Percentiles rank a stretch among this genome's conserved stretches.
phyloP scores from a whole-genome alignment of 2,113 vertebrate species.

The Cynocephalus volans region DNA sequence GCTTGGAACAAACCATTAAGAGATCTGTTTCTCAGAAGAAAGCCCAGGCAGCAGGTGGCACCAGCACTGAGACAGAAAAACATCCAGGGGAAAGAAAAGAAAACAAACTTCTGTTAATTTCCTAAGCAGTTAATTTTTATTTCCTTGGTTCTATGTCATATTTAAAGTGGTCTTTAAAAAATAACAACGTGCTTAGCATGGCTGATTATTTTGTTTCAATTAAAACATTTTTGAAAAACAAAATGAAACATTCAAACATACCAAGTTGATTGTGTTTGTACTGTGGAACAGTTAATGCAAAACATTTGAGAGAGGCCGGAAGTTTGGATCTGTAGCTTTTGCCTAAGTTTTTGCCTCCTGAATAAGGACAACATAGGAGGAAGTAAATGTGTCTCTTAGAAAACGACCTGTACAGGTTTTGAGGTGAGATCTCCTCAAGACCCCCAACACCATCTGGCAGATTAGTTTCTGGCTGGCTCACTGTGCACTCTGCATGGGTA shows the following conservation, averaged over 20 bases:
- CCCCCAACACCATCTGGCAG: neutral
- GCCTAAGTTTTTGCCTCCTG: conserved; percentile 54
- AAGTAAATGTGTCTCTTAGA: neutral
- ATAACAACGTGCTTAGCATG: conserved; percentile 48
- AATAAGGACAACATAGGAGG: conserved; percentile 26
- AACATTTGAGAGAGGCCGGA: conserved; percentile 75
- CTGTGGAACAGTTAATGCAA: conserved; percentile 80
- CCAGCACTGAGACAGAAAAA: conserved; percentile 67
- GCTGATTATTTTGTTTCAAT: conserved; percentile 77
- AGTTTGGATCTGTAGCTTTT: conserved; percentile 69
- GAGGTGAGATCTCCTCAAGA: neutral
- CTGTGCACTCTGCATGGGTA: neutral
- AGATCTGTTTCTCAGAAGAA: conserved; percentile 75
- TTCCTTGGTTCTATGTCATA: conserved; percentile 47
- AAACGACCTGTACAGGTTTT: neutral
- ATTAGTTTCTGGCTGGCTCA: neutral
- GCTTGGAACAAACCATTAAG: conserved; percentile 61
- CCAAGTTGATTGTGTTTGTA: conserved; percentile 81
- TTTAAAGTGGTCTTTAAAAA: conserved; percentile 66
- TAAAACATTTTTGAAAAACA: conserved; percentile 77
- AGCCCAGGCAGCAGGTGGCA: conserved; percentile 81
- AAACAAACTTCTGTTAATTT: conserved; percentile 59
- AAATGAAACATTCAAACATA: conserved; percentile 75
- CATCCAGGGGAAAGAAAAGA: neutral
- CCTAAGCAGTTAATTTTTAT: conserved; percentile 66